Conservation (phyloP, 1,140 invertebrate species). For the Macrosteles quadrilineatus region DNA sequence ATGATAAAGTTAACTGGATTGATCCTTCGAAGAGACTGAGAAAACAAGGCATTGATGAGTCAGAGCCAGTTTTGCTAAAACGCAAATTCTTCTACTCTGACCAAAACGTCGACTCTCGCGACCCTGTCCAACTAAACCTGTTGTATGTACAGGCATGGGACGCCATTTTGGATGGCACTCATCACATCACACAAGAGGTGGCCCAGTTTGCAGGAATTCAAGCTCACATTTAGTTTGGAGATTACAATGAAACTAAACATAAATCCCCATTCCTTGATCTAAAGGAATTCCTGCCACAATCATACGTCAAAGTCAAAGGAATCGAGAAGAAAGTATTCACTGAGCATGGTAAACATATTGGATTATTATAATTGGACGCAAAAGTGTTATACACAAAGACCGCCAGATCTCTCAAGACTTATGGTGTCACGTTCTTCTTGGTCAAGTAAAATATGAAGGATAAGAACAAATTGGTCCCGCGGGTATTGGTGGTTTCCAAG, state of each 20-base stretch:
- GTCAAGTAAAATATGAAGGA: constrained; percentile 65
- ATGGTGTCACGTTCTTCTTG: constrained; percentile 99
- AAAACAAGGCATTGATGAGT: constrained; percentile 94
- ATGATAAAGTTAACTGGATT: constrained; percentile 99
- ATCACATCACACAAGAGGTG: constrained; percentile 96
- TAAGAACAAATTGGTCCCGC: neutral
- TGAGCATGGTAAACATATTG: constrained; percentile 82
- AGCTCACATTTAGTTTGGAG: constrained; percentile 98
- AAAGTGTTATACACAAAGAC: constrained; percentile 97
- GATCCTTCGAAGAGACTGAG: constrained; percentile 95
- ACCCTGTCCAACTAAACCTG: constrained; percentile 96
- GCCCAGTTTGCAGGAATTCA: constrained; percentile 98
- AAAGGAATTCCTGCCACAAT: constrained; percentile 96
- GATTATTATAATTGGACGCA: constrained; percentile 87
- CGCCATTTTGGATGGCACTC: constrained; percentile 95
- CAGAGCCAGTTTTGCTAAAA: constrained; percentile 86
- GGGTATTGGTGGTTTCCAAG: neutral
- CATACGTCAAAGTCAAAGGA: constrained; percentile 92
- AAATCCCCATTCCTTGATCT: constrained; percentile 93
- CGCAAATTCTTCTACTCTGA: constrained; percentile 99
- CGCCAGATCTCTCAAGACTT: constrained; percentile 92
- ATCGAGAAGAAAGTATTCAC: constrained; percentile 97
- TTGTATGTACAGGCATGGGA: constrained; percentile 96
- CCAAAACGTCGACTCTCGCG: constrained; percentile 97
- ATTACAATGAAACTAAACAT: constrained; percentile 91